A percentile compares a stretch with the other conserved stretches of the same genome.
Conservation (phyloP, 1,140 invertebrate genomes). For the Pseudomyrmex pallidus region DNA sequence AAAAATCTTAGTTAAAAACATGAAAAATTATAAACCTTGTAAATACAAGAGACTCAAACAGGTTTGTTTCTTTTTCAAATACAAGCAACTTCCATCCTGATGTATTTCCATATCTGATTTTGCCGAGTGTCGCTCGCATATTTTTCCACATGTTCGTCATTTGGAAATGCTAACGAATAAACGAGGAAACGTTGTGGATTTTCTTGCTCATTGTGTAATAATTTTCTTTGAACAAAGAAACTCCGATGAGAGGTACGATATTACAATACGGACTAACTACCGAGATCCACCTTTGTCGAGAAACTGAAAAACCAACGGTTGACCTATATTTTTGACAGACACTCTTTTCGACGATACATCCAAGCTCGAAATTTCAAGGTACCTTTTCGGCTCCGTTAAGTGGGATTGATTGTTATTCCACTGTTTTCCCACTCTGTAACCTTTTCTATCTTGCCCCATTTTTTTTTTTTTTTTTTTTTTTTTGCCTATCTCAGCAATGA, state of each 20-base stretch:
- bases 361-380: conserved; percentile 34
- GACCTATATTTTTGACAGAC: conserved; percentile 50
- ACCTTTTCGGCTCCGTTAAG: conserved; percentile 25
- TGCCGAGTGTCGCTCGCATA: not conserved
- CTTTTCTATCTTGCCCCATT: conserved; percentile 18
- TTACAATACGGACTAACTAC: not conserved
- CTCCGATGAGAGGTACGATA: not conserved
- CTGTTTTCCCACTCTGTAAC: not conserved
- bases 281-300: conserved; percentile 31
- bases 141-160: not conserved
- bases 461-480: no score
- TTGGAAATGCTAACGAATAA: not conserved
- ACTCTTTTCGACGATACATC: conserved; percentile 39
- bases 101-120: not conserved
- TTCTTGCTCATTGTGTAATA: no score
- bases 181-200: not conserved
- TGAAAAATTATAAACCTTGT: no score
- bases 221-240: no score
- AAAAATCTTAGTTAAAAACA: not conserved
- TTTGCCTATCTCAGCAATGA: not conserved
- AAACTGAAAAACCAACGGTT: conserved; percentile 27
- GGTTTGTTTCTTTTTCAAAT: not conserved
- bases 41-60: not conserved
- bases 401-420: conserved; percentile 44
- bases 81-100: not conserved